Evolutionary conservation across 2,113 vertebrate genomes (phyloP), one percentile per base, ranked within the genome.

Genomic region (Mus pahari): DNA sequence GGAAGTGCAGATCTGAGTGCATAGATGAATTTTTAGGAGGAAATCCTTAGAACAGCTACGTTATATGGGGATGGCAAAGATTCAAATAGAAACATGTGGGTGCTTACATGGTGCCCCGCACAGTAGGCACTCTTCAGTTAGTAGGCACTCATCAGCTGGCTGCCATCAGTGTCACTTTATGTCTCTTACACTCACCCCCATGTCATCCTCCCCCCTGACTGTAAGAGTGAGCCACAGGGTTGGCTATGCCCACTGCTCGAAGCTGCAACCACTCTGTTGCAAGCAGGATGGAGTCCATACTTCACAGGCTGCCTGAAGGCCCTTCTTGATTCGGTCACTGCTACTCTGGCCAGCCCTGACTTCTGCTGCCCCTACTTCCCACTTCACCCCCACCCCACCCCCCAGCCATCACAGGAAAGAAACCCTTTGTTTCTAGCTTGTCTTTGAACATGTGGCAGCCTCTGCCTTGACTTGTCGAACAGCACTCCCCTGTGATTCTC

Each of bases 401-500:
- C 92, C 86, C 77, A 95, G 96, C 95, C 83, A 73, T 94, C 89
- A 93, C 45, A 96, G 66, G 60, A n/a, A 96, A 74, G 68, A 39
- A 96, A 75, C 42, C 53, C 92, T 97, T 97, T 97, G 97, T 97
- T 97, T 92, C 74, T n/a, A 70, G 92, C 90, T 64, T 89, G 89
- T 87, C 97, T 97, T 97, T 98, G 96, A 97, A 97, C 97, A 53
- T 48, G 82, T 33, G 73, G 92, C 92, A n/a, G 91, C 91, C 95
- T 96, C 91, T 97, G 97, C 96, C 89, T 0, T 73, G 86, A 97
- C 96, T 97, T 97, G 94, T 92, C 91, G 73, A 58, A 36, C 74
- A 89, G 75, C 92, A 96, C 93, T 60, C 90, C 48, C 24, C 0
- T 73, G 28, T 24, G 71, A 73, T 82, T 96, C 95, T 96, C 94